Evolutionary conservation across 1,140 invertebrate genomes (phyloP).

Genomic region (Penaeus chinensis): DNA sequence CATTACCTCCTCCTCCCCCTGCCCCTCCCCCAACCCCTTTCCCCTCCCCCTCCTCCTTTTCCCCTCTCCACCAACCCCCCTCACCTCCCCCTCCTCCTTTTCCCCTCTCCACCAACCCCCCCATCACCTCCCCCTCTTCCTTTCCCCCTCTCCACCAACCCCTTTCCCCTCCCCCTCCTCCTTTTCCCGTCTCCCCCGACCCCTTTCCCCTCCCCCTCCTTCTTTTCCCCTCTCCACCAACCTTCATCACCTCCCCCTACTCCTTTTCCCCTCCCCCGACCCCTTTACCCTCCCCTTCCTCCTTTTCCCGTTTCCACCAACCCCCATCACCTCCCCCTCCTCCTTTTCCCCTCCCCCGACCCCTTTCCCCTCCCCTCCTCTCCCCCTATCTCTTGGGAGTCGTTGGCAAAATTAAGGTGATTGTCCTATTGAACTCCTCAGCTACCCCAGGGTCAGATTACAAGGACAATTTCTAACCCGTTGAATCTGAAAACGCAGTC

Average conservation of each 20-base stretch:
- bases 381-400: conserved; percentile 24
- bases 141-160: too few relatives aligned
- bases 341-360: too few relatives aligned
- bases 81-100: neutral
- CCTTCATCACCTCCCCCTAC: too few relatives aligned
- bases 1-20: neutral
- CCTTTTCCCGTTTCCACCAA: too few relatives aligned
- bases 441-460: conserved; percentile 31
- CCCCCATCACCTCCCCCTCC: too few relatives aligned
- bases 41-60: neutral
- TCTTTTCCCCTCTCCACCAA: too few relatives aligned
- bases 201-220: too few relatives aligned
- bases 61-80: neutral
- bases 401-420: conserved; percentile 53
- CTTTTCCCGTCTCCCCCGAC: too few relatives aligned
- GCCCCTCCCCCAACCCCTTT: neutral
- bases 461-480: conserved; percentile 52
- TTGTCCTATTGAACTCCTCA: conserved; percentile 40
- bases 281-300: too few relatives aligned
- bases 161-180: too few relatives aligned
- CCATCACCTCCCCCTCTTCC: too few relatives aligned
- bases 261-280: too few relatives aligned
- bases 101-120: neutral
- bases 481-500: conserved; percentile 52
- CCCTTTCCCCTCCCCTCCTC: neutral